A percentile compares a stretch with the other conserved stretches of the same genome.
phyloP scores from a whole-genome alignment of 2,888 invertebrate species.

The Nysson spinosus region DNA sequence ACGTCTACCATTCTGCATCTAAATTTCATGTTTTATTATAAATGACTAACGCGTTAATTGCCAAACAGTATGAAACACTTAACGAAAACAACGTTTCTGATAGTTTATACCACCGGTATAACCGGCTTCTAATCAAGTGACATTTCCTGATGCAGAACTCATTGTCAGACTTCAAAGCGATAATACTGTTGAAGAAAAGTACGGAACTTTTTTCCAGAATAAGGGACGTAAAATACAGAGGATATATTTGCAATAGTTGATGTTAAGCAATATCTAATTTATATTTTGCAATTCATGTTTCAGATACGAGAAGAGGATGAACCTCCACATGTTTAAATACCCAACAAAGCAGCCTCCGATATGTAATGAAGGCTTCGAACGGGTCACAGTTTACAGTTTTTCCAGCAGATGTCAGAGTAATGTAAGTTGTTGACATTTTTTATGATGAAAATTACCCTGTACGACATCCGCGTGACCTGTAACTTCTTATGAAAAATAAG shows the following conservation, averaged over 20 bases:
- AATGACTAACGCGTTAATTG: neutral
- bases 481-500: constrained; percentile 6
- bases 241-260: too few species aligned
- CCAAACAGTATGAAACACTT: neutral
- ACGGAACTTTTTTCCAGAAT: too few species aligned
- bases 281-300: too few species aligned
- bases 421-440: too few species aligned
- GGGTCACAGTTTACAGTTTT: neutral
- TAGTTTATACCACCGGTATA: neutral
- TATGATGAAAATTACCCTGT: too few species aligned
- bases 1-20: constrained; percentile 84
- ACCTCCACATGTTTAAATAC: too few species aligned
- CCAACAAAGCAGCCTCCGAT: too few species aligned
- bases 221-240: too few species aligned
- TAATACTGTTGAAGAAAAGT: neutral
- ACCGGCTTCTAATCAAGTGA: neutral
- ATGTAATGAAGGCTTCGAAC: too few species aligned
- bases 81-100: constrained; percentile 7
- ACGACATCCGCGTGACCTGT: neutral
- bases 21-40: constrained; percentile 81
- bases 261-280: too few species aligned
- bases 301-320: too few species aligned
- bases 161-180: neutral
- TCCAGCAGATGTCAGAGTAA: constrained; percentile 17
- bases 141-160: neutral